phyloP scores from a whole-genome alignment of 2,797 vertebrate genomes.

The Hylomyscus alleni region DNA sequence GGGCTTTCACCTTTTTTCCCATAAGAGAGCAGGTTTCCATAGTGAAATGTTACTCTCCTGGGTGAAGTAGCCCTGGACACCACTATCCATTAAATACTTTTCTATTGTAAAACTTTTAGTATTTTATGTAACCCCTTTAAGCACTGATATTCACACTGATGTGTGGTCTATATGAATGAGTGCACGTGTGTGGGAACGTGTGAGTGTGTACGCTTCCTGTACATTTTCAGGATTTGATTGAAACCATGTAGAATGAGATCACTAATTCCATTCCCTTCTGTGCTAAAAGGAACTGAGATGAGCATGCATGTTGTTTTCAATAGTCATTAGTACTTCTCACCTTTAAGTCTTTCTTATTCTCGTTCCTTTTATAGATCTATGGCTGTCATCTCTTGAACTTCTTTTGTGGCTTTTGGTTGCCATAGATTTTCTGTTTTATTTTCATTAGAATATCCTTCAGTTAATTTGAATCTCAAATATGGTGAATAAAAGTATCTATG shows the following conservation, averaged over 20 bases:
- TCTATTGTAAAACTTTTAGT: not conserved
- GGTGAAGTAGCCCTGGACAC: not conserved
- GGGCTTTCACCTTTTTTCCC: not conserved
- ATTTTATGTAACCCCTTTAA: not conserved
- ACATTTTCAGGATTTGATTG: not conserved
- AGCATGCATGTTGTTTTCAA: not conserved
- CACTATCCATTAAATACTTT: not conserved
- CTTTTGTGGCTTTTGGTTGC: not conserved
- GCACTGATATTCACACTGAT: not conserved
- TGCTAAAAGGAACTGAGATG: not conserved
- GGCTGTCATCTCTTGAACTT: not conserved
- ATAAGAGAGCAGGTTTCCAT: not conserved
- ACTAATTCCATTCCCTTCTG: not conserved
- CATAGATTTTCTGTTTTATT: not conserved
- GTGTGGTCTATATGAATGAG: not conserved
- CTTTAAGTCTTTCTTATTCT: not conserved
- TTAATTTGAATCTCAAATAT: not conserved
- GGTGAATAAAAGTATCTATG: not conserved
- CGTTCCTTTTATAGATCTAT: not conserved
- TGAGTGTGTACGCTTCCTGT: not conserved
- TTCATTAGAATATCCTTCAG: not conserved
- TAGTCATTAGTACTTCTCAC: not conserved
- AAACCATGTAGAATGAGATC: not conserved
- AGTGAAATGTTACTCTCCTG: not conserved
- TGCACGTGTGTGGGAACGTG: too few relatives aligned